Base-by-base conservation (phyloP, 1,140 invertebrate genomes). In the Trichoplusia ni region DNA sequence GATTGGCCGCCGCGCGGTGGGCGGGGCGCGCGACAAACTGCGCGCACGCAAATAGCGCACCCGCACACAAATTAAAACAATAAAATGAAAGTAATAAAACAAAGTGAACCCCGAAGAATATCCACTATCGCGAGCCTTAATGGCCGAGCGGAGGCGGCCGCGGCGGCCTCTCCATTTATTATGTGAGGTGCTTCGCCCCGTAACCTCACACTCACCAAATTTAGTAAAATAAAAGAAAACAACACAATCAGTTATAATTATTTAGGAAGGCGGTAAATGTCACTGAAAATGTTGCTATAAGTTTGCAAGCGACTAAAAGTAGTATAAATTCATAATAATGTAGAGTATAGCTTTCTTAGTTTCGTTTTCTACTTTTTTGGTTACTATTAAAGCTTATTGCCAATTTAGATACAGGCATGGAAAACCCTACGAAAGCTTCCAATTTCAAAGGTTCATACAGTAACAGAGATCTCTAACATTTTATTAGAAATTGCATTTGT, bases 61-160 rank as follows among this genome's bases (percentile, higher is more conserved):
- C 84, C 79, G 79, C 79, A 81, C 84, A 85, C 86, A 83, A 89
- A 90, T 90, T 90, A 90, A 90, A 89, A 89, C 86, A 90, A 90
- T 90, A 90, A 90, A 90, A 90, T 87, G 76, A 85, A 82, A 86
- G 77, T 90, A 87, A 88, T 88, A 89, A 88, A 88, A 88, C 81
- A 87, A 87, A 80, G 74, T 80, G 75, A 82, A 72, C 75, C 74
- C 73, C 75, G 75, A 79, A 84, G 75, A 84, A 79, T 77, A 78
- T 75, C 73, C 81, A 77, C 78, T 83, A 86, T 86, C 83, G 88
- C 81, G 73, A 80, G 79, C 76, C 79, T 84, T 89, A 90, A 87
- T 86, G 84, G 87, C 83, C 82, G 88, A 81, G 77, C 80, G 77
- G 82, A 84, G 81, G 77, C 75, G 70, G 67, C 63, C 74, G 75